These are phyloP conservation scores for Brassicogethes aeneus DNA, from an alignment of 2,888 invertebrate species.

Conservation along the genomic window DNA sequence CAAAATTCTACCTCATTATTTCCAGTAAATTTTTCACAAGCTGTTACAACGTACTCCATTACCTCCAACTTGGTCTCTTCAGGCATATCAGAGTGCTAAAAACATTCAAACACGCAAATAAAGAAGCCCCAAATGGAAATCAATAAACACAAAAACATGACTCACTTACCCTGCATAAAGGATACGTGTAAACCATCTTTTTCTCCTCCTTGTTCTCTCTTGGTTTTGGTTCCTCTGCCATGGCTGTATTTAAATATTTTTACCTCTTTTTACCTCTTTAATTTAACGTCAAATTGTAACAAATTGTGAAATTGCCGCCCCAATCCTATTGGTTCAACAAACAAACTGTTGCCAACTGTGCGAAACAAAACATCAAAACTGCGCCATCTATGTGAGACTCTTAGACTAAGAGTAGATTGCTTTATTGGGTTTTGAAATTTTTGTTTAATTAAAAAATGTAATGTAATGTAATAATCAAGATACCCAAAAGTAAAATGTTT, in stretches of 20 bases:
- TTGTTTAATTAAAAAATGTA: too few relatives aligned
- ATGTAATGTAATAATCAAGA: too few relatives aligned
- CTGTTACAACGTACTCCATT: conserved; percentile 84
- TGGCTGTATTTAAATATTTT: too few relatives aligned
- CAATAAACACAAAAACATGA: conserved; percentile 20
- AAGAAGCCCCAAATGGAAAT: conserved; percentile 1
- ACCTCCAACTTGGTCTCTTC: conserved; percentile 89
- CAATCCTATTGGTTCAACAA: conserved; percentile 9
- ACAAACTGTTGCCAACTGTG: conserved; percentile 14
- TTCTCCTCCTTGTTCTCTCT: conserved; percentile 22
- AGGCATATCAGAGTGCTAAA: conserved; percentile 83
- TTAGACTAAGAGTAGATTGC: too few relatives aligned
- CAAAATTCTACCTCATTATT: conserved; percentile 64
- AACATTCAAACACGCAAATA: conserved; percentile 15
- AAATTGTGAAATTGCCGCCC: too few relatives aligned
- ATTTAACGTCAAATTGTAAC: too few relatives aligned
- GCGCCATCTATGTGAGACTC: too few relatives aligned
- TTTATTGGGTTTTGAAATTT: too few relatives aligned
- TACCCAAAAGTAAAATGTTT: too few relatives aligned
- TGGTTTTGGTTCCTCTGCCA: conserved; percentile 25
- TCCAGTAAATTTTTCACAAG: conserved; percentile 81
- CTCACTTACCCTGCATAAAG: conserved; percentile 23
- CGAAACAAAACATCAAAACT: too few relatives aligned
- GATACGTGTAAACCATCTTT: conserved; percentile 25
- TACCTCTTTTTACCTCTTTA: too few relatives aligned